Evolutionary conservation across 2,888 invertebrate genomes (phyloP).

Genomic region (Synanthedon formicaeformis): DNA sequence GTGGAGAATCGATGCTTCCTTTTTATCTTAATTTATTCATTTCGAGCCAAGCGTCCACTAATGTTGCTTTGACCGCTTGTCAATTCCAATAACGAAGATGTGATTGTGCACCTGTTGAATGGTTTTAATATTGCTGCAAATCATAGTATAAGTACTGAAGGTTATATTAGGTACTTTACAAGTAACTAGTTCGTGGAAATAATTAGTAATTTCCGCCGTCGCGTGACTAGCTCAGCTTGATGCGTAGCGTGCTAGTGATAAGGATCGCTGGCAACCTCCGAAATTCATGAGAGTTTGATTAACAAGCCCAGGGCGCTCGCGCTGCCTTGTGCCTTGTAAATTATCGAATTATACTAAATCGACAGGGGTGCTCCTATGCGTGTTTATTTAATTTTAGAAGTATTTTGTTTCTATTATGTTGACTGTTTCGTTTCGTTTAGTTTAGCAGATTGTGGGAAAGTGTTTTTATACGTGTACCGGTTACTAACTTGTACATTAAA

Average conservation of each 20-base stretch:
- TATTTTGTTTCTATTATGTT: conserved; percentile 53
- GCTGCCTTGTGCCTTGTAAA: conserved; percentile 38
- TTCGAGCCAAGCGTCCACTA: conserved; percentile 46
- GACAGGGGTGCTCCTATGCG: conserved; percentile 43
- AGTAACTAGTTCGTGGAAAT: conserved; percentile 24
- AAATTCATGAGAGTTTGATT: conserved; percentile 59
- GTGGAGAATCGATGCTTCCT: conserved; percentile 49
- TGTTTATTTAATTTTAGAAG: conserved; percentile 60
- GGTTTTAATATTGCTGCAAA: conserved; percentile 10
- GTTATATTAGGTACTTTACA: no score
- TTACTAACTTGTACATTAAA: conserved; percentile 26
- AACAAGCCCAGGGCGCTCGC: conserved; percentile 43
- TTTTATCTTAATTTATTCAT: conserved; percentile 68
- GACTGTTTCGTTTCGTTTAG: conserved; percentile 28
- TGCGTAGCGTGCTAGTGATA: conserved; percentile 60
- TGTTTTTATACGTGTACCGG: conserved; percentile 29
- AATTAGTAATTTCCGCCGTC: conserved; percentile 40
- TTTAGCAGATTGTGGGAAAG: conserved; percentile 40
- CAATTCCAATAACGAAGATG: conserved; percentile 55
- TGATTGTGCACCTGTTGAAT: conserved; percentile 39
- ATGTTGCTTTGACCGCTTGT: conserved; percentile 65
- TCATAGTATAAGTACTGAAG: conserved; percentile 1
- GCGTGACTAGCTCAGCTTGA: conserved; percentile 49
- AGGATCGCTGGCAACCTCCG: conserved; percentile 47
- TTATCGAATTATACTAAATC: conserved; percentile 56